phyloP scores from a whole-genome alignment of 2,113 vertebrate species.

The Hyla sarda region DNA sequence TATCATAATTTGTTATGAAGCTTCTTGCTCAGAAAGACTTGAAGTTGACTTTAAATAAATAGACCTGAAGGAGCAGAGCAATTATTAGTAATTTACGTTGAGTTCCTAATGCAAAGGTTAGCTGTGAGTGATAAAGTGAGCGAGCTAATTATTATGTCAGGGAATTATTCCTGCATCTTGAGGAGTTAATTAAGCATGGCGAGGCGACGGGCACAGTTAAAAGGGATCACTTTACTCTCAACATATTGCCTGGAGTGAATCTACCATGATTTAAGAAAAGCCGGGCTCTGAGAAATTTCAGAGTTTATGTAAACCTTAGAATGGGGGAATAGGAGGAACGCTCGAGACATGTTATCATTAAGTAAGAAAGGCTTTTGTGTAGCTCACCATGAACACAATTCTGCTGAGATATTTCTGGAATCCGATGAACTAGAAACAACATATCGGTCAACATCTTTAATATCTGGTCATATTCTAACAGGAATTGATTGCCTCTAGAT shows the following conservation, averaged over 20 bases:
- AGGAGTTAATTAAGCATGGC: slow-evolving; percentile 72
- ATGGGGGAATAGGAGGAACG: not conserved
- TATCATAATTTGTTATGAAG: slow-evolving; percentile 58
- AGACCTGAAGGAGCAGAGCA: slow-evolving; percentile 66
- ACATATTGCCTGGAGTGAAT: slow-evolving; percentile 31
- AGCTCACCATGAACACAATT: not conserved
- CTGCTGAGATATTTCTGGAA: not conserved
- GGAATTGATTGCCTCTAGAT: not conserved
- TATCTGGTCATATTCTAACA: not conserved
- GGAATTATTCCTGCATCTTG: slow-evolving; percentile 67
- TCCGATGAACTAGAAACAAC: not conserved
- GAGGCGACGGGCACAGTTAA: slow-evolving; percentile 57
- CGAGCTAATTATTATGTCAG: slow-evolving; percentile 79
- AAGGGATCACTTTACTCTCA: slow-evolving; percentile 48
- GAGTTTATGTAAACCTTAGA: slow-evolving; percentile 6
- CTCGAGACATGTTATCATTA: not conserved
- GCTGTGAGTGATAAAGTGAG: slow-evolving; percentile 67
- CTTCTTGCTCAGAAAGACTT: slow-evolving; percentile 61
- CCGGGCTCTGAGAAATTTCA: not conserved
- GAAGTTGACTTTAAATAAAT: slow-evolving; percentile 64
- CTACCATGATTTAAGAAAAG: not conserved
- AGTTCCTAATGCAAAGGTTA: slow-evolving; percentile 75
- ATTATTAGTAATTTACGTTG: slow-evolving; percentile 74
- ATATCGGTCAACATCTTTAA: not conserved
- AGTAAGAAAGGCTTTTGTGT: not conserved